Evolutionary conservation across 1,140 invertebrate species (phyloP), one percentile per base, ranked within the genome.

Genomic region (Ylistrum balloti): DNA sequence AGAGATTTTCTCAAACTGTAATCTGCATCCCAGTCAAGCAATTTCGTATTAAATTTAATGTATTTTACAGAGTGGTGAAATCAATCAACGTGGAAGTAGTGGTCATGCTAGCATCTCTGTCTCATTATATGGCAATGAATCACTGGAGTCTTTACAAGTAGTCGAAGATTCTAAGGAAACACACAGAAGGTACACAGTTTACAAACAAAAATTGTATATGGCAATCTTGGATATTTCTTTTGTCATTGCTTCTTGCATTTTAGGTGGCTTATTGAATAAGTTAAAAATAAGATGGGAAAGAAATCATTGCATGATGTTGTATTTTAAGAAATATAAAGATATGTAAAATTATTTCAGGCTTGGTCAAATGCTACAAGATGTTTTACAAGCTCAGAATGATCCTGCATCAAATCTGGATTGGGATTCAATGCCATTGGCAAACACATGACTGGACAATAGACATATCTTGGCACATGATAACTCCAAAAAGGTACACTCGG

Each of bases 81-180:
- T 45, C 41, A 45, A 45, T 28, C 15, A n/a, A n/a, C 56, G n/a
- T 28, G 56, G 56, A 17, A 74, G 56, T 28, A 74, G 56, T 74
- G n/a, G 56, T 28, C 56, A 74, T 22, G 56, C 56, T 1, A 74
- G 56, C n/a, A 74, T 74, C 20, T 74, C n/a, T n/a, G 56, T 74
- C 22, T 74, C 56, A 28, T 9, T 74, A 9, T 17, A 17, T 28
- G 56, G 15, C n/a, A 74, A 74, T 28, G 56, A 74, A 17, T 74
- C 56, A 9, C 56, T 74, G 17, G 56, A 74, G 56, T 74, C 56
- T 7, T 3, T 74, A n/a, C 56, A 74, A 74, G 56, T 74, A n/a
- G 56, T 74, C 13, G 56, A 74, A n/a, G 56, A 74, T n/a, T 74
- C 56, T n/a, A 74, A 74, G 56, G 22, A 74, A 74, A 74, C 56